phyloP scores from a whole-genome alignment of 2,113 vertebrate genomes.

The Ariopsis seemanni region DNA sequence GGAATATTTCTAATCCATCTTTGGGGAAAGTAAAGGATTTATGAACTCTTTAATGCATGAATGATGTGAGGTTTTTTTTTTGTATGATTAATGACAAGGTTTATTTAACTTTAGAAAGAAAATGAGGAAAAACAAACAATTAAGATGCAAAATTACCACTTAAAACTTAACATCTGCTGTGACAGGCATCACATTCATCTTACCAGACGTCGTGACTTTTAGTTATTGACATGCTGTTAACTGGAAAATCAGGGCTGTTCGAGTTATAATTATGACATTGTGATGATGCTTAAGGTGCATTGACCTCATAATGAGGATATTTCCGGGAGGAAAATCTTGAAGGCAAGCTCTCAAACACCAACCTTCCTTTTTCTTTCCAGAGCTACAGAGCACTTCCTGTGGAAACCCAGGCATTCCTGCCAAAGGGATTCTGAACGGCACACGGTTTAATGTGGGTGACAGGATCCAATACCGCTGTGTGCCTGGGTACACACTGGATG shows the following conservation, averaged over 20 bases:
- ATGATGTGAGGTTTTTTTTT: neutral
- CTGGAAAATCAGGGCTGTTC: neutral
- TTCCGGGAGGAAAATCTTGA: neutral
- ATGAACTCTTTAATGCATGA: neutral
- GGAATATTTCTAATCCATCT: neutral
- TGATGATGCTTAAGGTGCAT: neutral
- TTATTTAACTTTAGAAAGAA: neutral
- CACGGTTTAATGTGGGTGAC: slow-evolving; percentile 89
- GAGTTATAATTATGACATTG: neutral
- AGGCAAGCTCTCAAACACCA: neutral
- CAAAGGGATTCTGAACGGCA: slow-evolving; percentile 92
- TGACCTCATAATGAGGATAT: neutral
- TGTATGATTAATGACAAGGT: neutral
- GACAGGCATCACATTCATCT: neutral
- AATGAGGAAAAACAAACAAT: neutral
- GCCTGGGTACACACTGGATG: slow-evolving; percentile 86
- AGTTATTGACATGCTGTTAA: neutral
- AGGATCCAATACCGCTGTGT: slow-evolving; percentile 90
- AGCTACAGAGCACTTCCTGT: slow-evolving; percentile 90
- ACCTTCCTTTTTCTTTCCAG: slow-evolving; percentile 62
- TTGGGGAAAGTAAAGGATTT: neutral
- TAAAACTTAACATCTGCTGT: neutral
- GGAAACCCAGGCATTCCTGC: slow-evolving; percentile 93
- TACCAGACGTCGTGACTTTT: neutral
- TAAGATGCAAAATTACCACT: neutral